Percentiles rank a stretch among this genome's conserved stretches.
Evolutionary conservation across 2,113 vertebrate species (phyloP).

Genomic region (Charina bottae): DNA sequence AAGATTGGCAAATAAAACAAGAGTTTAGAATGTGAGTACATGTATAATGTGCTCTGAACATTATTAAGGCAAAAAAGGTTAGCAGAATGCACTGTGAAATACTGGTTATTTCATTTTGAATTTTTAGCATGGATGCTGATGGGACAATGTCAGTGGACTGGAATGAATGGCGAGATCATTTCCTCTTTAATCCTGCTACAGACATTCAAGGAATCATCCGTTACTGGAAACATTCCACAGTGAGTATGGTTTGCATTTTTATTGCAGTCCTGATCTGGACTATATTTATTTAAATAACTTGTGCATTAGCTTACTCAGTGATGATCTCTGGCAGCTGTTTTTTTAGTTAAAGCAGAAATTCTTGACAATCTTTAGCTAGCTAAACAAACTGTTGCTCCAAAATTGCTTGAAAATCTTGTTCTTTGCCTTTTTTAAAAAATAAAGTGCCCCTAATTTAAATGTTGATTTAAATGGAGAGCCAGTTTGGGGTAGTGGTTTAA

Average conservation of each 20-base stretch:
- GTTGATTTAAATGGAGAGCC: neutral
- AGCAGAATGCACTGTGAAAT: neutral
- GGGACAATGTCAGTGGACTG: slow-evolving; percentile 94
- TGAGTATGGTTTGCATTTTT: slow-evolving; percentile 68
- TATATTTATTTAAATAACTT: neutral
- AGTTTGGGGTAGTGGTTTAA: neutral
- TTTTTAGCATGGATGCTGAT: slow-evolving; percentile 88
- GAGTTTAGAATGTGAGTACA: neutral
- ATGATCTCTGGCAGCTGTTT: neutral
- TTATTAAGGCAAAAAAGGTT: neutral
- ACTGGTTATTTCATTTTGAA: slow-evolving; percentile 6
- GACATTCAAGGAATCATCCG: slow-evolving; percentile 91
- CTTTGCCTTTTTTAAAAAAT: neutral
- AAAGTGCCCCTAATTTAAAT: neutral
- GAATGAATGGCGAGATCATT: slow-evolving; percentile 95
- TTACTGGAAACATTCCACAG: slow-evolving; percentile 93
- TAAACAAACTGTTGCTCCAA: neutral
- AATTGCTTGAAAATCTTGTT: neutral
- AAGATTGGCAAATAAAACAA: neutral
- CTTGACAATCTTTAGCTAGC: neutral
- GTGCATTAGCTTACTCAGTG: neutral
- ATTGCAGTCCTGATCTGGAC: neutral
- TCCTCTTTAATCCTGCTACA: slow-evolving; percentile 87
- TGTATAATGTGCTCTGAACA: neutral
- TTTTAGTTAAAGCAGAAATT: neutral